A percentile compares a stretch with the other conserved stretches of the same genome.
phyloP scores from a whole-genome alignment of 2,113 vertebrate genomes.

The Pteropus alecto region DNA sequence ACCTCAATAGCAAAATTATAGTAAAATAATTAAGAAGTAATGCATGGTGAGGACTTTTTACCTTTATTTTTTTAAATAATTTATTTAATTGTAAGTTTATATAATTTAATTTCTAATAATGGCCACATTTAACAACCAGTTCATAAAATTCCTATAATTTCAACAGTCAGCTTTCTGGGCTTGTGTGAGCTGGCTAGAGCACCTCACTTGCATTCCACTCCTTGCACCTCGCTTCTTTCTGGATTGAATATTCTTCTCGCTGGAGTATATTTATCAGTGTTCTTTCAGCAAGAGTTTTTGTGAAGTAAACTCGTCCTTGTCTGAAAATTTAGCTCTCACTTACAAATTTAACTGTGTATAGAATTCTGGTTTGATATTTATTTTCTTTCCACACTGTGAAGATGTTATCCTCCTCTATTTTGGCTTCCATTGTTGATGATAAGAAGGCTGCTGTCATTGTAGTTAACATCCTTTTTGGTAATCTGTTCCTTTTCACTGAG shows the following conservation, averaged over 20 bases:
- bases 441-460: not conserved
- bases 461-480: not conserved
- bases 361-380: not conserved
- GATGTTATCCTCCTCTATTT: not conserved
- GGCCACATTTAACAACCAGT: not conserved
- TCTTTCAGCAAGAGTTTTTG: not conserved
- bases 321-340: not conserved
- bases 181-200: not conserved
- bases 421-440: not conserved
- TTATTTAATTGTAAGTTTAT: not conserved
- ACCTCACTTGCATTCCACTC: not conserved
- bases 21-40: constrained; percentile 3
- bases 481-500: not conserved
- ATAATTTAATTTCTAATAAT: not conserved
- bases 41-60: not conserved
- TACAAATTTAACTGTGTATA: not conserved
- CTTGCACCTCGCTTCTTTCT: not conserved
- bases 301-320: not conserved
- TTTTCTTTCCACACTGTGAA: not conserved
- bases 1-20: not conserved
- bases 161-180: not conserved
- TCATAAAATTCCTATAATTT: not conserved
- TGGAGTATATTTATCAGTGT: not conserved
- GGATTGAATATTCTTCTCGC: not conserved
- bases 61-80: not conserved